Evolutionary conservation across 2,888 invertebrate genomes (phyloP).

Genomic region (Drosophila recens): DNA sequence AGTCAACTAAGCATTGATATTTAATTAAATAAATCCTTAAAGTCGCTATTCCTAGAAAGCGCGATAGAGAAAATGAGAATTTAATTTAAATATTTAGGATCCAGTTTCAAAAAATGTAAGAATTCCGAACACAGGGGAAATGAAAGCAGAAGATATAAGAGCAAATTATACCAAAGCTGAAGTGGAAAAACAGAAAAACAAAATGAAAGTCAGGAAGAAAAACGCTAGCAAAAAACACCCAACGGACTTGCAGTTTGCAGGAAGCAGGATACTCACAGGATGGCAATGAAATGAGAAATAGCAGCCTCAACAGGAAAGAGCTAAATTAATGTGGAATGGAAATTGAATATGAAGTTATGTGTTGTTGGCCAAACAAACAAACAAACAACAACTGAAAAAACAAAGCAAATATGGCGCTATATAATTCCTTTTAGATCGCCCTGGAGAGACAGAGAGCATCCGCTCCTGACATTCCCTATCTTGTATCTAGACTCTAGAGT

Average conservation of each 20-base stretch:
- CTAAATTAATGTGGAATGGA: slow-evolving; percentile 37
- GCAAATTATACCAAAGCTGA: background rate
- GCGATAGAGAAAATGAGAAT: background rate
- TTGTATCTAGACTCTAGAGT: slow-evolving; percentile 1
- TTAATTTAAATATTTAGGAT: background rate
- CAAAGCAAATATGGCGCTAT: slow-evolving; percentile 5
- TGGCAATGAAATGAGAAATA: slow-evolving; percentile 8
- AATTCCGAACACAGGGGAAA: background rate
- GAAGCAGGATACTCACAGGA: slow-evolving; percentile 12
- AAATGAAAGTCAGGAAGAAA: slow-evolving; percentile 4
- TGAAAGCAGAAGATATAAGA: slow-evolving; percentile 4
- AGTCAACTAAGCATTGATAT: background rate
- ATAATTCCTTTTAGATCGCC: slow-evolving; percentile 26
- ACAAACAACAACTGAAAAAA: slow-evolving; percentile 6
- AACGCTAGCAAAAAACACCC: background rate
- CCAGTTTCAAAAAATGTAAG: background rate
- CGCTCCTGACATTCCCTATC: slow-evolving; percentile 13
- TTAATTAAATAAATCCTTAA: background rate
- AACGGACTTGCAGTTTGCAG: slow-evolving; percentile 2
- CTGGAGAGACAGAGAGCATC: background rate
- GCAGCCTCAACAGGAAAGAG: slow-evolving; percentile 9
- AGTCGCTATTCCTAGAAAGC: background rate
- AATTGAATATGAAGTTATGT: slow-evolving; percentile 36
- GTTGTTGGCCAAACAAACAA: slow-evolving; percentile 1
- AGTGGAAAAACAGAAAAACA: background rate